A percentile compares a stretch with the other conserved stretches of the same genome.
phyloP scores from a whole-genome alignment of 2,113 vertebrate species.

The Phycodurus eques region DNA sequence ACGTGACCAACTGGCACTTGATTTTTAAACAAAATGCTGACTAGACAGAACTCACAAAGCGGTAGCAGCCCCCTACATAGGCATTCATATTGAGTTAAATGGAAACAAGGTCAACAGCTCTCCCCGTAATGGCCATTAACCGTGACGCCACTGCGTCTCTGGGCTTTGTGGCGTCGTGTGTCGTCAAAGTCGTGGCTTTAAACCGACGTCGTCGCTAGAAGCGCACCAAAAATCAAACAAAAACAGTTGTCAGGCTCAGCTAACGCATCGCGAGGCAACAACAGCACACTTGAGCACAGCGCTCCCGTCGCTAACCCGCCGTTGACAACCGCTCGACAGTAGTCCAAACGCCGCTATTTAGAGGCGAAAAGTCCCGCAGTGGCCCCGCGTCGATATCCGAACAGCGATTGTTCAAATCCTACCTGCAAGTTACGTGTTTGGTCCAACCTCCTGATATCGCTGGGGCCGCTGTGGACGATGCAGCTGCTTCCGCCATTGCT shows the following conservation, averaged over 20 bases:
- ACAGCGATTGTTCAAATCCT: neutral
- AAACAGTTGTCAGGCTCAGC: slow-evolving; percentile 12
- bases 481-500: slow-evolving; percentile 84
- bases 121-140: neutral
- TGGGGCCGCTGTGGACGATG: slow-evolving; percentile 68
- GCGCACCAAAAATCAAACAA: slow-evolving; percentile 4
- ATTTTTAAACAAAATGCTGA: neutral
- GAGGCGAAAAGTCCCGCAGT: neutral
- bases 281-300: slow-evolving; percentile 14
- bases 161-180: neutral
- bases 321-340: slow-evolving; percentile 17
- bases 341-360: neutral
- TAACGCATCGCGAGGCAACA: slow-evolving; percentile 4
- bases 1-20: neutral
- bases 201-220: neutral
- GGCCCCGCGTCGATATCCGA: neutral
- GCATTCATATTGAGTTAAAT: neutral
- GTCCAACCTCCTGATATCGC: slow-evolving; percentile 75
- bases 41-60: neutral
- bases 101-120: neutral
- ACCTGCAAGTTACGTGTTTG: slow-evolving; percentile 82
- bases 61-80: neutral
- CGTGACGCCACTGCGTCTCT: neutral
- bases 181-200: neutral
- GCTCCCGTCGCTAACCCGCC: slow-evolving; percentile 8